Evolutionary conservation across 1,140 invertebrate species (phyloP).

Genomic region (Drosophila leontia): DNA sequence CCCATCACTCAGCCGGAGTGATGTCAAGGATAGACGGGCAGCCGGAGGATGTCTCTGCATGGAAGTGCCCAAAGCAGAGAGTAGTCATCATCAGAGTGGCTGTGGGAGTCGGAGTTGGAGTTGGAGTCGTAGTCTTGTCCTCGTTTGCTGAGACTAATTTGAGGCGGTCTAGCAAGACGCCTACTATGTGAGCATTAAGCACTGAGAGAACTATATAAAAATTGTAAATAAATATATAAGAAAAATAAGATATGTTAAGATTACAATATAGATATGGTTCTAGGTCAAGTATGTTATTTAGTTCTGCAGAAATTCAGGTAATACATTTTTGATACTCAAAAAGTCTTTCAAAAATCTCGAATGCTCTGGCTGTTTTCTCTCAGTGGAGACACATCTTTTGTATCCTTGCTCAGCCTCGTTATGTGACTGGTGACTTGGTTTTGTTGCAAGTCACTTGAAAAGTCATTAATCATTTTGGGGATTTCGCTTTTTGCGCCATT

Average conservation of each 20-base stretch:
- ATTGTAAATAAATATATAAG: background rate
- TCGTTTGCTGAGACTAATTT: constrained; percentile 75
- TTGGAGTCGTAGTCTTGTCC: constrained; percentile 38
- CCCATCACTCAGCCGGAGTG: constrained; percentile 49
- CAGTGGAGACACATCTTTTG: constrained; percentile 39
- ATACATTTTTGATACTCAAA: background rate
- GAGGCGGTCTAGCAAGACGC: constrained; percentile 43
- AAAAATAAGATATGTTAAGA: background rate
- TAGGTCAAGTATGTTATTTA: background rate
- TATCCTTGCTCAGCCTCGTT: constrained; percentile 64
- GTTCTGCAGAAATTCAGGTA: background rate
- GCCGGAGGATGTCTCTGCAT: constrained; percentile 13
- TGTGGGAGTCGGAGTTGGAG: constrained; percentile 5
- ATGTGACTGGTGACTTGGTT: constrained; percentile 64
- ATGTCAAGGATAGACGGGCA: constrained; percentile 47
- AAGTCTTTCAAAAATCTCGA: background rate
- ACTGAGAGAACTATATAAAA: background rate
- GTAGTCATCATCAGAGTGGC: constrained; percentile 9
- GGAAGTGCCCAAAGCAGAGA: constrained; percentile 14
- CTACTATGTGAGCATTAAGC: constrained; percentile 36
- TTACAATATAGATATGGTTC: background rate
- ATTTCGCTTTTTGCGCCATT: constrained; percentile 52
- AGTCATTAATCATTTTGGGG: constrained; percentile 82
- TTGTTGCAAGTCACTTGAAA: constrained; percentile 82
- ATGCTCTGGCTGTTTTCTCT: background rate